phyloP scores from a whole-genome alignment of 2,113 vertebrate genomes.

The Dipodomys spectabilis region DNA sequence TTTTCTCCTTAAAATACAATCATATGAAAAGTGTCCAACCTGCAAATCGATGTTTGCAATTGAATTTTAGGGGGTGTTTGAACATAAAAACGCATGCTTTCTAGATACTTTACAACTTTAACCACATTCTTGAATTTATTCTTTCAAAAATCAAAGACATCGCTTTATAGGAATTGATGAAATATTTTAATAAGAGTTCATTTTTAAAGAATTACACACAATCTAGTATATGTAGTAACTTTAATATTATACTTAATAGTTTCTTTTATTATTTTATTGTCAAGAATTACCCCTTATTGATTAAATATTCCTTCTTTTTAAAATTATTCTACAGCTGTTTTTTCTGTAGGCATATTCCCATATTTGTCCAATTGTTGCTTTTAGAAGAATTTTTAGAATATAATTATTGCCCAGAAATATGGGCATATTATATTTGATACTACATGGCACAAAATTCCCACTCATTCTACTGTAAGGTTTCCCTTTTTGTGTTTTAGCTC shows the following conservation, averaged over 20 bases:
- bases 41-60: not conserved
- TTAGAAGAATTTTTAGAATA: not conserved
- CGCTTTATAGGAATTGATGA: too few relatives aligned
- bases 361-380: not conserved
- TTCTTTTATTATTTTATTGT: not conserved
- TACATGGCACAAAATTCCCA: not conserved
- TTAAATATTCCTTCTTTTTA: not conserved
- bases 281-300: not conserved
- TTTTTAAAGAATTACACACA: not conserved
- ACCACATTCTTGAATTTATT: not conserved
- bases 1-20: not conserved
- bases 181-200: not conserved
- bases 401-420: not conserved
- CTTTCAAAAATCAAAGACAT: not conserved
- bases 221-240: not conserved
- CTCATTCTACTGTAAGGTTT: not conserved
- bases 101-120: not conserved
- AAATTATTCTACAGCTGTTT: not conserved
- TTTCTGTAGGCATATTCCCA: not conserved
- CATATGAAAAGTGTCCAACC: not conserved
- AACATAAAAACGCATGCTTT: too few relatives aligned
- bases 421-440: not conserved
- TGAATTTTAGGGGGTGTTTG: not conserved
- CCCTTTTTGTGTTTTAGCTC: not conserved
- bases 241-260: not conserved